Base-by-base conservation (phyloP, 2,113 vertebrate species). In the Deroptyus accipitrinus region DNA sequence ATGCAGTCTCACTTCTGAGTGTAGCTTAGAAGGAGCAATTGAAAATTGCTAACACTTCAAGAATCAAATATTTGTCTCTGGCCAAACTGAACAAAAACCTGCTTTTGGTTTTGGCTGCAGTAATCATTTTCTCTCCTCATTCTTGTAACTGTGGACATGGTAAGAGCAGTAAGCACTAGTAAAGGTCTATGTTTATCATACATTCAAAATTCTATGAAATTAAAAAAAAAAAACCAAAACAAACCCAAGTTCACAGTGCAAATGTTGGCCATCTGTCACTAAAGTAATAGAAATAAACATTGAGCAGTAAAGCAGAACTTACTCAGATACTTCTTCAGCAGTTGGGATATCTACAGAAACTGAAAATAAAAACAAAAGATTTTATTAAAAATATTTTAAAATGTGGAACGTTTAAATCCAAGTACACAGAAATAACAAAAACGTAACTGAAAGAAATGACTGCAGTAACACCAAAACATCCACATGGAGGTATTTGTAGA, bases 281-380 rank as follows among this genome's bases (percentile, higher is more conserved):
- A 63, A 74, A 74, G 46, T 12, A 78, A 64, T 7, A 82, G 31
- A 82, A 88, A 78, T 28, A 91, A 48, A 17, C 51, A 92, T 59
- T 35, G 28, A 86, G 48, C 87, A 92, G 69, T 84, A 84, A 88
- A 95, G 84, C 73, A 94, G 97, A 97, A 98, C 98, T 98, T 98
- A 98, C 98, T 98, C 96, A 97, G 97, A 96, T 97, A 97, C 95
- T 95, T 90, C 97, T 92, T 97, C 97, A 97, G 97, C 97, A 97
- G 96, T 81, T 96, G 97, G 84, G 74, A 92, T 96, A 97, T 92
- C 95, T 97, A 97, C 85, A 95, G 97, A 98, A 98, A 97, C 98
- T 98, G 97, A 96, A 98, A 98, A 97, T n/a, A 95, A 97, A 97
- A 98, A 98, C 87, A 98, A 95, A 97, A 78, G 12, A 95, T 88